These are phyloP conservation scores for Stenichneumon culpator DNA, from an alignment of 2,888 invertebrate species.

Conservation along the genomic window DNA sequence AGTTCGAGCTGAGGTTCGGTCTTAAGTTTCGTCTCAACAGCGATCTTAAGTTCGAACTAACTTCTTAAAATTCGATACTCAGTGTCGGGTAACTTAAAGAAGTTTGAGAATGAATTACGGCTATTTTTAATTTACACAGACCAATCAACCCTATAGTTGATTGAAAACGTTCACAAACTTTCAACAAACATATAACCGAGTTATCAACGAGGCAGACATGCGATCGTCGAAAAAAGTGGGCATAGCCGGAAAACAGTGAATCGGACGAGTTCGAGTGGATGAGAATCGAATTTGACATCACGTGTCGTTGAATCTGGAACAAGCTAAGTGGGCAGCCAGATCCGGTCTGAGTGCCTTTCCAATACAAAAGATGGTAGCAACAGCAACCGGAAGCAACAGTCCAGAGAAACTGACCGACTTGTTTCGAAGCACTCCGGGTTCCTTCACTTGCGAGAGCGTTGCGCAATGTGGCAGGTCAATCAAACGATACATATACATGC, in stretches of 20 bases:
- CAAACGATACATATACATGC: neutral
- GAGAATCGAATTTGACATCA: constrained; percentile 32
- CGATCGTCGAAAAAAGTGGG: neutral
- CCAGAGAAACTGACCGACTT: constrained; percentile 19
- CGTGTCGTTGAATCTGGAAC: constrained; percentile 25
- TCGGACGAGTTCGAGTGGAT: constrained; percentile 4
- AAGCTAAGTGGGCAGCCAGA: neutral
- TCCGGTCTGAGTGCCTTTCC: constrained; percentile 7
- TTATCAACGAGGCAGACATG: neutral
- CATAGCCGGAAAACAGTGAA: constrained; percentile 3
- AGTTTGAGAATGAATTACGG: neutral
- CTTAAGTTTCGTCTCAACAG: no score
- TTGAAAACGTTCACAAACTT: neutral
- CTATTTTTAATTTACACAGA: no score
- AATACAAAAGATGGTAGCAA: constrained; percentile 26
- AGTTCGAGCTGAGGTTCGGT: no score
- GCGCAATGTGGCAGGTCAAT: constrained; percentile 6
- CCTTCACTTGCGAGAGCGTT: neutral
- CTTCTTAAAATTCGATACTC: no score
- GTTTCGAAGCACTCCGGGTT: constrained; percentile 2
- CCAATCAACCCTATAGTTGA: neutral
- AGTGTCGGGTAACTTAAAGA: no score
- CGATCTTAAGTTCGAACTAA: no score
- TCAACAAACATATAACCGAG: neutral
- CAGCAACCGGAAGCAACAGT: constrained; percentile 39